Evolutionary conservation across 2,113 vertebrate species (phyloP).

Genomic region (Tenebrosternarchus preto): DNA sequence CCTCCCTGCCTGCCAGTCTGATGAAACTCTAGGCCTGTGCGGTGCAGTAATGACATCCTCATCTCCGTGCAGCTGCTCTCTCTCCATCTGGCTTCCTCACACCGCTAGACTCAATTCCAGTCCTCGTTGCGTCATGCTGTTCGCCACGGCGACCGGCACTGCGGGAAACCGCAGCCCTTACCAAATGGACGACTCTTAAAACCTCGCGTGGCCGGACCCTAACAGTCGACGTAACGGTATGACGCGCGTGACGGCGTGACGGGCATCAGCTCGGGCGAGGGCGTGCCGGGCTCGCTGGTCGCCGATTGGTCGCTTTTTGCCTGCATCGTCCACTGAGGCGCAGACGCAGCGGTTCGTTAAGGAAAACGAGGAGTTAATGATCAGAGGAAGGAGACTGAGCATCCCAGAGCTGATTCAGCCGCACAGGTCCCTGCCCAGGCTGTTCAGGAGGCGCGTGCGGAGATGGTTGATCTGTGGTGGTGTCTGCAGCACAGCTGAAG

Average conservation of each 20-base stretch:
- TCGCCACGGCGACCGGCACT: constrained; percentile 60
- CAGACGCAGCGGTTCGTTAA: constrained; percentile 53
- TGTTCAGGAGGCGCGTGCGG: constrained; percentile 54
- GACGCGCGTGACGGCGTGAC: constrained; percentile 35
- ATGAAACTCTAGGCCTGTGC: constrained; percentile 47
- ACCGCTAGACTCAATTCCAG: constrained; percentile 76
- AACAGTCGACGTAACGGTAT: not conserved
- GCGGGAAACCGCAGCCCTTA: constrained; percentile 19
- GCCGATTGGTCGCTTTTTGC: constrained; percentile 15
- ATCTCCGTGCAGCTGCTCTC: constrained; percentile 37
- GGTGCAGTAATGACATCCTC: constrained; percentile 51
- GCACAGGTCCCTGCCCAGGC: constrained; percentile 58
- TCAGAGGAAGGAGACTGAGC: constrained; percentile 48
- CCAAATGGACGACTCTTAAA: not conserved
- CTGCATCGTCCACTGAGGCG: constrained; percentile 45
- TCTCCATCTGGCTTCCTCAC: constrained; percentile 45
- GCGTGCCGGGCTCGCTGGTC: constrained; percentile 30
- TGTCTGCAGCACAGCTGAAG: constrained; percentile 25
- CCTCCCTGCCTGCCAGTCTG: constrained; percentile 47
- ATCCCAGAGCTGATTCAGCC: constrained; percentile 1
- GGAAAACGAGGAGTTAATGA: constrained; percentile 44
- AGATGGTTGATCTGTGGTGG: constrained; percentile 39
- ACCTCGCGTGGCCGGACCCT: too few relatives aligned
- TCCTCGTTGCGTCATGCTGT: constrained; percentile 78
- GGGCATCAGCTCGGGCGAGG: constrained; percentile 15